Evolutionary conservation across 2,113 vertebrate species (phyloP).

Genomic region (Cololabis saira): DNA sequence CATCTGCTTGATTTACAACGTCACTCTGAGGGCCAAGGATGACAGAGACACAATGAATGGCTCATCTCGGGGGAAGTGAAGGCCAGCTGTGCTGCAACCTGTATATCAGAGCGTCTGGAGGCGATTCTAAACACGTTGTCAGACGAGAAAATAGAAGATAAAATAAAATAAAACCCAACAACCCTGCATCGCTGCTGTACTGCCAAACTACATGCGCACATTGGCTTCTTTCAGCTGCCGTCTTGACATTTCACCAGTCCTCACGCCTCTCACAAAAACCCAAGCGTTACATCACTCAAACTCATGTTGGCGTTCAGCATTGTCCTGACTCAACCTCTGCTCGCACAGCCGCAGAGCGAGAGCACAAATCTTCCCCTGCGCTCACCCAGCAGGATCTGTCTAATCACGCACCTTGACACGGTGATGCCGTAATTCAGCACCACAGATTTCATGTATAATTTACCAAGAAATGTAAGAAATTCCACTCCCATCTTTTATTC

Average conservation of each 20-base stretch:
- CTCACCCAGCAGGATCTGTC: conserved; percentile 55
- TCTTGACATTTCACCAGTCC: conserved; percentile 9
- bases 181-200: background rate
- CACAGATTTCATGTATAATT: conserved; percentile 67
- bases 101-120: conserved; percentile 7
- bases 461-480: no score
- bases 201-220: conserved; percentile 2
- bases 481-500: conserved; percentile 72
- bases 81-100: conserved; percentile 36
- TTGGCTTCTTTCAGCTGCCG: background rate
- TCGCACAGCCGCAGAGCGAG: conserved; percentile 2
- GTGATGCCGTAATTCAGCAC: conserved; percentile 58
- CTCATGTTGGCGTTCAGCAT: conserved; percentile 12
- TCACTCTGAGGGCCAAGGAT: conserved; percentile 48
- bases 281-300: conserved; percentile 21
- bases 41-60: conserved; percentile 35
- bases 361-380: conserved; percentile 51
- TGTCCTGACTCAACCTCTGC: conserved; percentile 59
- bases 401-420: conserved; percentile 53
- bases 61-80: conserved; percentile 24
- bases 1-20: conserved; percentile 61
- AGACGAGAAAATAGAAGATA: background rate
- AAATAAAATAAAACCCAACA: no score
- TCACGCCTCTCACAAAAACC: conserved; percentile 23
- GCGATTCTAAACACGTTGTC: background rate